Percentiles rank a stretch among this genome's conserved stretches.
These are phyloP conservation scores for Cotesia chilonis DNA, from an alignment of 1,140 invertebrate genomes.

Conservation along the genomic window DNA sequence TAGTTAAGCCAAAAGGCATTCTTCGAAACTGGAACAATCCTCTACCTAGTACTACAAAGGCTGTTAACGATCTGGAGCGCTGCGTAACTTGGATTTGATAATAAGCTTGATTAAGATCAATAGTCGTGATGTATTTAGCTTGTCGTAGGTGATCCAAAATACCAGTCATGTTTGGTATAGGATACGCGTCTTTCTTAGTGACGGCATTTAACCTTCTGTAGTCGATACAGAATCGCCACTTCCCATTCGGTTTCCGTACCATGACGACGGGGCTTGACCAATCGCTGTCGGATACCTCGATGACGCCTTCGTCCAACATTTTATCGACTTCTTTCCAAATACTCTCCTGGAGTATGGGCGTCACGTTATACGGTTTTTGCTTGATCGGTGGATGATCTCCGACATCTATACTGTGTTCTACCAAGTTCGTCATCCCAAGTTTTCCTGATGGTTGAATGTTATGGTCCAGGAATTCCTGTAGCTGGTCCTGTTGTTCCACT, in stretches of 20 bases:
- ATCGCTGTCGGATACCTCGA: slow-evolving; percentile 42
- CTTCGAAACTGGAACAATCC: slow-evolving; percentile 12
- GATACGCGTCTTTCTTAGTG: slow-evolving; percentile 49
- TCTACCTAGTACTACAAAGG: too few relatives aligned
- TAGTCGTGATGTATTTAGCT: slow-evolving; percentile 41
- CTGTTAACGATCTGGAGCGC: too few relatives aligned
- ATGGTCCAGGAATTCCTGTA: not conserved
- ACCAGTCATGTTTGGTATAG: slow-evolving; percentile 43
- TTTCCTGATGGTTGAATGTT: not conserved
- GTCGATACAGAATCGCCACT: slow-evolving; percentile 49
- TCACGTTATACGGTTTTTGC: slow-evolving; percentile 44
- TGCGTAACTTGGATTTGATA: slow-evolving; percentile 48
- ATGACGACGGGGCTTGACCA: slow-evolving; percentile 48
- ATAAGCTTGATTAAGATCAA: slow-evolving; percentile 51
- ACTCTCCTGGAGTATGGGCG: slow-evolving; percentile 29
- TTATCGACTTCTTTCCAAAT: slow-evolving; percentile 44
- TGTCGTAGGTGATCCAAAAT: slow-evolving; percentile 39
- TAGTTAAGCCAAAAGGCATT: slow-evolving; percentile 18
- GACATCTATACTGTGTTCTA: slow-evolving; percentile 47
- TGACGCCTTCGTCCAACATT: slow-evolving; percentile 44
- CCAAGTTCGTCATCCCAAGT: slow-evolving; percentile 37
- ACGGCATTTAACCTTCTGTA: slow-evolving; percentile 48
- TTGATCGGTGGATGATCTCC: slow-evolving; percentile 43
- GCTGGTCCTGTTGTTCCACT: not conserved
- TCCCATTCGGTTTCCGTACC: slow-evolving; percentile 46